Percentiles rank a stretch among this genome's conserved stretches.
Conservation (phyloP, 1,140 invertebrate genomes). For the Eciton burchellii region DNA sequence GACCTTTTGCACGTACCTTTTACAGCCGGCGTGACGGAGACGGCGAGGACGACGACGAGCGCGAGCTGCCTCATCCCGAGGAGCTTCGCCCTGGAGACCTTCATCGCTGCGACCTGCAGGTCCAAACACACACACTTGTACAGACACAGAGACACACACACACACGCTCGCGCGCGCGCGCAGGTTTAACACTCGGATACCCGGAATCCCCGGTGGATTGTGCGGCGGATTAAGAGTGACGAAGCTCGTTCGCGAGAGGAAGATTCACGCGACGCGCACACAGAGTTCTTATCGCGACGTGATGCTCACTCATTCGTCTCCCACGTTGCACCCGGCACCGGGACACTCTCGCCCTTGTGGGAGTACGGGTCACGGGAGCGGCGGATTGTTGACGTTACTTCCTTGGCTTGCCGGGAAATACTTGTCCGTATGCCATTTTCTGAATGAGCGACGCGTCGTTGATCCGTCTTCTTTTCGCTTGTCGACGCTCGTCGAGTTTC, state of each 20-base stretch:
- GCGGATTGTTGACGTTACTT: background rate
- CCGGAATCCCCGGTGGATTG: conserved; percentile 28
- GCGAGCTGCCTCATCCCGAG: conserved; percentile 1
- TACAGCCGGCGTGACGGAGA: background rate
- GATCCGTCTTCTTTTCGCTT: no score
- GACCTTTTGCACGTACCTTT: conserved; percentile 47
- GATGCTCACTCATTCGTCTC: background rate
- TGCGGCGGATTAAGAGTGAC: background rate
- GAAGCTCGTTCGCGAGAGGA: background rate
- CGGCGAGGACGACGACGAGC: conserved; percentile 18
- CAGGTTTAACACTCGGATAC: no score
- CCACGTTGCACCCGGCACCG: background rate
- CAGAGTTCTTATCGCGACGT: background rate
- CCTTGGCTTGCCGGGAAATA: no score
- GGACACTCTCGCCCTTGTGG: background rate
- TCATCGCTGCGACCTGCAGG: conserved; percentile 9
- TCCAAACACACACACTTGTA: conserved; percentile 4
- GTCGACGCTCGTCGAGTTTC: no score
- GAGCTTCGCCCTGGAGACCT: conserved; percentile 2
- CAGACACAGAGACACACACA: conserved; percentile 29
- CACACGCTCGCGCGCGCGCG: background rate
- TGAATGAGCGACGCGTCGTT: no score
- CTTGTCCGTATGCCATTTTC: no score
- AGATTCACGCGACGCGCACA: no score
- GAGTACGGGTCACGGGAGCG: background rate